Percentiles rank a stretch among this genome's conserved stretches.
Conservation (phyloP, 2,888 invertebrate genomes). For the Callinectes sapidus region DNA sequence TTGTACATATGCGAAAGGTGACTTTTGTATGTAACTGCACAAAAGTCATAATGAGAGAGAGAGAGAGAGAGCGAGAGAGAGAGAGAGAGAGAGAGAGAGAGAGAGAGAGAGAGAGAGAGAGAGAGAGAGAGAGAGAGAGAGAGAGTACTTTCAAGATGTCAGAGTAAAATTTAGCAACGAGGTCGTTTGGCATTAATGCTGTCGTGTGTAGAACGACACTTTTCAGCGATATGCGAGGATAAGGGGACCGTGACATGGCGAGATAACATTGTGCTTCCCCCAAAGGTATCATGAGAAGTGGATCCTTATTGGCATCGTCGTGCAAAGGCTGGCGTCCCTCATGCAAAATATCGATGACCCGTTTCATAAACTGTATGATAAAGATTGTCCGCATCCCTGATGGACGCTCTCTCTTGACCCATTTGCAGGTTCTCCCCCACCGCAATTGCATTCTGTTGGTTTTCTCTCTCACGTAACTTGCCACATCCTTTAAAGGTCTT, state of each 20-base stretch:
- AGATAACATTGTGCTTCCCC: constrained; percentile 49
- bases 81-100: background rate
- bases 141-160: background rate
- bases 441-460: background rate
- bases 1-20: background rate
- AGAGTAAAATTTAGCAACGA: background rate
- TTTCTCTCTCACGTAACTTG: background rate
- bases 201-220: constrained; percentile 28
- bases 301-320: constrained; percentile 41
- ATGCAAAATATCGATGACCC: constrained; percentile 13
- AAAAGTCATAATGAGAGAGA: background rate
- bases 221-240: constrained; percentile 19
- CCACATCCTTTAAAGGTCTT: constrained; percentile 20
- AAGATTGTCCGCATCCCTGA: background rate
- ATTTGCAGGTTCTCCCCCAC: constrained; percentile 3
- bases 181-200: background rate
- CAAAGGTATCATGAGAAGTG: background rate
- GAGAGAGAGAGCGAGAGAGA: background rate
- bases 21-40: background rate
- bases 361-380: background rate
- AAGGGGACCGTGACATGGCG: constrained; percentile 41
- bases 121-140: background rate
- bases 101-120: background rate
- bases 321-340: constrained; percentile 24
- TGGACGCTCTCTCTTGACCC: constrained; percentile 30